Conservation (phyloP, 2,888 invertebrate genomes). For the Ormyrus rosae region DNA sequence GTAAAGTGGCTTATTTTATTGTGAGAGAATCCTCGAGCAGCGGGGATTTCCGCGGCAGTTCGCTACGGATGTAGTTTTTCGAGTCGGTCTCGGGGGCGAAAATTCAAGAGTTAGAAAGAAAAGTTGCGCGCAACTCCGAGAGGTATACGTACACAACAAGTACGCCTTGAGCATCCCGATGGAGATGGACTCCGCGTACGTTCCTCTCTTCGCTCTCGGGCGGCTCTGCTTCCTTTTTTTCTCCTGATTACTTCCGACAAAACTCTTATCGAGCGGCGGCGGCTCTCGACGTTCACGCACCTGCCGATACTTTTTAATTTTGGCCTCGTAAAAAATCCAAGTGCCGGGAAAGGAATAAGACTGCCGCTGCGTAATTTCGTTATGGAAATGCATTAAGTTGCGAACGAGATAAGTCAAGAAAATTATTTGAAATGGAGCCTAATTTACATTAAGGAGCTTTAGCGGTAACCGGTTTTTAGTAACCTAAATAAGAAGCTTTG, state of each 20-base stretch:
- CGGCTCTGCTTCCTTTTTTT: background rate
- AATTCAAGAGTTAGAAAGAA: constrained; percentile 42
- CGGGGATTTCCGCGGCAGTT: background rate
- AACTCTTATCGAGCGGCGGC: background rate
- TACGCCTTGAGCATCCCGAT: constrained; percentile 5
- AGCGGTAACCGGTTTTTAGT: too few species aligned
- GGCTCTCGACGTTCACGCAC: background rate
- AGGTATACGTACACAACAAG: constrained; percentile 12
- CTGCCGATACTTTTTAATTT: background rate
- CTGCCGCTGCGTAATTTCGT: background rate
- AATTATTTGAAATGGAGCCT: background rate
- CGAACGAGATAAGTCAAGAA: background rate
- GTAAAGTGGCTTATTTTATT: constrained; percentile 42
- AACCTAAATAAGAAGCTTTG: too few species aligned
- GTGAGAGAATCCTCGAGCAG: background rate
- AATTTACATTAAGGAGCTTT: background rate
- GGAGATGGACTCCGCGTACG: constrained; percentile 25
- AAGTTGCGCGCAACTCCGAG: constrained; percentile 23
- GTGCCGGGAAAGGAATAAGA: background rate
- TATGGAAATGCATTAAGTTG: background rate
- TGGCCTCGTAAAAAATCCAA: background rate
- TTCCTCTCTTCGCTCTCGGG: background rate
- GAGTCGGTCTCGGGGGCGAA: constrained; percentile 11
- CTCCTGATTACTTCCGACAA: background rate
- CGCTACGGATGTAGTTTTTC: background rate